Evolutionary conservation across 2,797 vertebrate genomes (phyloP), one percentile per base, ranked within the genome.

Genomic region (Acestrorhynchus altus): DNA sequence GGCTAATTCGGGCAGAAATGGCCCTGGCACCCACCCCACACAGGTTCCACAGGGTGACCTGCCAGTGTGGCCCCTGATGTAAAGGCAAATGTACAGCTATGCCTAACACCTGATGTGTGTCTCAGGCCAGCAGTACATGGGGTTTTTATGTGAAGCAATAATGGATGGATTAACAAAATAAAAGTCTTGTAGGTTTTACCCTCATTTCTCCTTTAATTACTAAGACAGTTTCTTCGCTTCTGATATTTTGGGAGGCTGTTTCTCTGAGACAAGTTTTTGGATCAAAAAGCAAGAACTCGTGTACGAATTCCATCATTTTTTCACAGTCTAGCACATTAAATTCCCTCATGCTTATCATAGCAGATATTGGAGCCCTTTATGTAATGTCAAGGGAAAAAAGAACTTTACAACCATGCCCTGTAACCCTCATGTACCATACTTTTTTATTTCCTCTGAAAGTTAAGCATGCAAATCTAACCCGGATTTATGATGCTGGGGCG

Each of bases 1-100:
- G 90, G 83, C 89, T 93, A 92, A 93, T 90, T 87, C 87, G 86
- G 86, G 86, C 88, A 86, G 92, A 93, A 91, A 89, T 78, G 83
- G 75, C 4, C 83, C 84, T 91, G 88, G 89, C 85, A 60, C 39
- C 0, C 57, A 52, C 84, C 88, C 83, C 61, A 78, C 73, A 52
- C 72, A 75, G 82, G 83, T 84, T 87, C 88, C 84, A 86, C 79
- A 82, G 79, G 52, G 78, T 71, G 84, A 82, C 78, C 79, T 60
- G 84, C 73, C 83, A 82, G 24, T 83, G n/a, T 65, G 81, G 64
- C 68, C 56, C 13, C 11, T 6, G 57, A 64, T 61, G 63, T 76
- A 78, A 78, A 80, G 77, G 24, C 71, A 70, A 64, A 15, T 63
- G 70, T 78, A 72, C 66, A 72, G 61, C 64, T 26, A 64, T 35